Evolutionary conservation across 2,888 invertebrate genomes (phyloP), one percentile per base, ranked within the genome.

Genomic region (Coenonympha arcania): DNA sequence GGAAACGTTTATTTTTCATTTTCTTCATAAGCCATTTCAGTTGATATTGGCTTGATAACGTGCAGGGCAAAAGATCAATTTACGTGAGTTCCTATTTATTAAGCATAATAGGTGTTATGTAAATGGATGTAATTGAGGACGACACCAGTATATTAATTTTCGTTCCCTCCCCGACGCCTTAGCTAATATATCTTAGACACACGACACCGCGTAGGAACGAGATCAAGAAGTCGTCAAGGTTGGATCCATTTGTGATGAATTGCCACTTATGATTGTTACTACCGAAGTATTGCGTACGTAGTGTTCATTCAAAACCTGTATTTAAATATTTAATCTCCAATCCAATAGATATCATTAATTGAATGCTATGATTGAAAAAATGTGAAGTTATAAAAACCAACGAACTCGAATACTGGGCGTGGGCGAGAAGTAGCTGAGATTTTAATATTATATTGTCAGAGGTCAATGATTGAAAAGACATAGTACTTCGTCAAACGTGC

Each of bases 141-240:
- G 47, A 47, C 56, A 43, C 63, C 62, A 66, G 67, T 62, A 55
- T 66, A 73, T 74, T 72, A 68, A 67, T 66, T 65, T 67, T 63
- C 59, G 56, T 67, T 66, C 69, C 67, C 69, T 45, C 69, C 66
- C 66, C 65, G 57, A 61, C 61, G 39, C 28, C 48, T 56, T 42
- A 52, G 55, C 81, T 81, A 79, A 63, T 69, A 72, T 61, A 68
- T 63, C 66, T 68, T 68, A 63, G 69, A 70, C 72, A 75, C 62
- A 65, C 70, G 72, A 79, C 74, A 78, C 68, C 63, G 76, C 76
- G 76, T 77, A 82, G 75, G 74, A 69, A 76, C 76, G 76, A 69
- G 76, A 82, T 78, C 80, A 80, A 81, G 79, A 79, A 72, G 79
- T 75, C 71, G 73, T 65, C 83, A 86, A 86, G 85, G 86, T 69